Evolutionary conservation across 2,113 vertebrate genomes (phyloP).

Genomic region (Aldabrachelys gigantea): DNA sequence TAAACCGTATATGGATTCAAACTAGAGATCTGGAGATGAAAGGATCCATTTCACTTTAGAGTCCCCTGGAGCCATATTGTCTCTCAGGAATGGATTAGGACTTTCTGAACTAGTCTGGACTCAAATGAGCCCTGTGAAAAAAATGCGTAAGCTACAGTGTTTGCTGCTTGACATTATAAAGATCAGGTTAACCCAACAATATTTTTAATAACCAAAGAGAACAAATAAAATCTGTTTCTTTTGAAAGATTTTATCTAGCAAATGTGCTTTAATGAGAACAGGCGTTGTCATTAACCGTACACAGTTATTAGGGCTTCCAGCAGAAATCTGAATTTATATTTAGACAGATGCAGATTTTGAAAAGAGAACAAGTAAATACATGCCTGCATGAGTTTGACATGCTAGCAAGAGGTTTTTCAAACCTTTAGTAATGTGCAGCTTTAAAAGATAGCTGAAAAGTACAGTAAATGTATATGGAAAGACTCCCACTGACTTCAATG

Average conservation of each 20-base stretch:
- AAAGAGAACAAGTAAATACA: constrained; percentile 32
- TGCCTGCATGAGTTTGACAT: constrained; percentile 3
- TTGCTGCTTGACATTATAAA: constrained; percentile 27
- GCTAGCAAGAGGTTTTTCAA: neutral
- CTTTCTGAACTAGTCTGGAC: neutral
- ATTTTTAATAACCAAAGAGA: constrained; percentile 1
- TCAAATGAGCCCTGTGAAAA: neutral
- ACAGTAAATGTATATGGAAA: constrained; percentile 46
- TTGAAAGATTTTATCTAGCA: constrained; percentile 12
- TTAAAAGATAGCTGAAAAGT: constrained; percentile 52
- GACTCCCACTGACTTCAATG: constrained; percentile 17
- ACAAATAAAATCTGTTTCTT: constrained; percentile 3
- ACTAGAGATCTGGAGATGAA: neutral
- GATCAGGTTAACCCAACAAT: neutral
- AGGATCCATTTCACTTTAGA: neutral
- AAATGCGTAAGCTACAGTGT: neutral
- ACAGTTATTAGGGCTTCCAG: constrained; percentile 7
- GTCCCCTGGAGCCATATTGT: neutral
- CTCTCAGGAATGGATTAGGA: neutral
- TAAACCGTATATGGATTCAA: neutral
- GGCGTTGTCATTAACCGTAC: neutral
- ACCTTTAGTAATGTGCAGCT: neutral
- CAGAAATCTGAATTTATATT: neutral
- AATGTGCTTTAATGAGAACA: neutral
- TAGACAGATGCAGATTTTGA: constrained; percentile 27